These are phyloP conservation scores for Aphis gossypii DNA, from an alignment of 1,140 invertebrate genomes.

Conservation along the genomic window DNA sequence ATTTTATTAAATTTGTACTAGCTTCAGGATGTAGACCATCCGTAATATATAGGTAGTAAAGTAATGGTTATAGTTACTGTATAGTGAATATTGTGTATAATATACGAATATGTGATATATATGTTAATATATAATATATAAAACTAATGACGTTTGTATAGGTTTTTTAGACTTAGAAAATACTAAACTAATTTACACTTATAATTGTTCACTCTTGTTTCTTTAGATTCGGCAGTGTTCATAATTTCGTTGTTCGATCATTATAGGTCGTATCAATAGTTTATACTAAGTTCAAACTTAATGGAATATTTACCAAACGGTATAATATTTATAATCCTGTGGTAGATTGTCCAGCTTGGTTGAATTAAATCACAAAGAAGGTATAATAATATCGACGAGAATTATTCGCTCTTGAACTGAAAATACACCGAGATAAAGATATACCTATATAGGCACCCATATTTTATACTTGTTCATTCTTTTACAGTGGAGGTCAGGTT, in stretches of 20 bases:
- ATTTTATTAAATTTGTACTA: background rate
- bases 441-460: no score
- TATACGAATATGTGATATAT: background rate
- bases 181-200: background rate
- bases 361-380: no score
- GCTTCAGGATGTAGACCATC: background rate
- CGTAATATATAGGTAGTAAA: background rate
- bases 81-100: background rate
- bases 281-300: no score
- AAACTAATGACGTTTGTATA: background rate
- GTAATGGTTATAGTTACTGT: background rate
- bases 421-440: no score
- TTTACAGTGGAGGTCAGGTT: no score
- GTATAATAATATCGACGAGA: no score
- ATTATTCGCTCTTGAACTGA: no score
- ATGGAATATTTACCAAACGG: no score
- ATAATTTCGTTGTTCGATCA: background rate
- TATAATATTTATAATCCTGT: no score
- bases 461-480: no score
- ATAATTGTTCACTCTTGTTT: background rate
- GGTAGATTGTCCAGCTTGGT: no score
- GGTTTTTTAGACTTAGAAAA: background rate
- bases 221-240: background rate
- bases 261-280: no score
- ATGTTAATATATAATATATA: background rate